Evolutionary conservation across 2,113 vertebrate genomes (phyloP), one percentile per base, ranked within the genome.

Genomic region (Pygoscelis adeliae): DNA sequence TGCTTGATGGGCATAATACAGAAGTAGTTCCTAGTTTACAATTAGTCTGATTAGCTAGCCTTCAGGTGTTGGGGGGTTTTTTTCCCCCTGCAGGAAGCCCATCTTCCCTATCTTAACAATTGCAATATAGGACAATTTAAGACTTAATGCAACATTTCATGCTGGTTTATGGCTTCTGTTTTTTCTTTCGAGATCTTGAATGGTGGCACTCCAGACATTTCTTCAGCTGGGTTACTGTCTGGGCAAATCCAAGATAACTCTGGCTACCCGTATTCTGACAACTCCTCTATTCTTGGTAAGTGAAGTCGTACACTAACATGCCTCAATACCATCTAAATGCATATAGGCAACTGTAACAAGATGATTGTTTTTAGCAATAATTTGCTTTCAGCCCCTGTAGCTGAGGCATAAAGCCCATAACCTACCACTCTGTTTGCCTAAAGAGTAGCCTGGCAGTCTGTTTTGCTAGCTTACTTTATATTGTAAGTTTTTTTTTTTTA

Each of bases 271-370:
- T 99, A 99, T 97, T 99, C 99, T 9, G 98, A 99, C 94, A 99
- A 98, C 97, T 99, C 99, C 97, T 99, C 99, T 67, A 99, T 99
- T 96, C 99, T 99, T 94, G 99, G 99, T 99, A 98, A 99, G 99
- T 98, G 44, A 63, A 47, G 17, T 21, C 36, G 6, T 42, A 42
- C 42, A 42, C 42, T 42, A 42, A 42, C 42, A 4, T 12, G 27
- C 40, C 67, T 53, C 49, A 12, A 0, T 30, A 9, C 23, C 22
- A 46, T 2, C 40, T 67, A 7, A 55, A 14, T 5, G 9, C 32
- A 12, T 4, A 1, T 0, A n/a, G 66, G 8, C 47, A 61, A 13
- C 36, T 63, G 8, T 22, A 36, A 17, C 13, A 30, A 17, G 20
- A 2, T 4, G 23, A 7, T 5, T 38, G 34, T 2, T 44, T 62